A percentile compares a stretch with the other conserved stretches of the same genome.
Evolutionary conservation across 2,113 vertebrate genomes (phyloP).

Genomic region (Callorhinus ursinus): DNA sequence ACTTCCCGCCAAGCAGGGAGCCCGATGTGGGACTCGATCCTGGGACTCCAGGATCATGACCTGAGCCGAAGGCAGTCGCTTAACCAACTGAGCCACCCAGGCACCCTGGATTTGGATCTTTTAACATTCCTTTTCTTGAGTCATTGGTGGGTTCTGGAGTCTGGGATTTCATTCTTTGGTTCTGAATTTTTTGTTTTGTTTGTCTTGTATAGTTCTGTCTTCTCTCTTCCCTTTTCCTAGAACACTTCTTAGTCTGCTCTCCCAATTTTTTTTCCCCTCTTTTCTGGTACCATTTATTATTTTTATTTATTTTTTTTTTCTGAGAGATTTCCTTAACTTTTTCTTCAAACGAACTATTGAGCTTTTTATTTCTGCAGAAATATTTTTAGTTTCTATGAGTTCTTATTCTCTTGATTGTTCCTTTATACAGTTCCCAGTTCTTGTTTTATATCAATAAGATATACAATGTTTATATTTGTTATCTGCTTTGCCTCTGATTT

Average conservation of each 20-base stretch:
- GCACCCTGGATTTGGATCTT: background rate
- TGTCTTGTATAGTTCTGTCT: background rate
- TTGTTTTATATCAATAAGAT: background rate
- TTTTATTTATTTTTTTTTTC: background rate
- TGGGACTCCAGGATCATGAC: too few relatives aligned
- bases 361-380: background rate
- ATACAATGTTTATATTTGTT: background rate
- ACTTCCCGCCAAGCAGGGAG: too few relatives aligned
- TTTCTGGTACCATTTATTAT: background rate
- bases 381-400: background rate
- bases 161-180: background rate
- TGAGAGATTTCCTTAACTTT: background rate
- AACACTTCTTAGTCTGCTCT: background rate
- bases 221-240: background rate
- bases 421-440: background rate
- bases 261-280: background rate
- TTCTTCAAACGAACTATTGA: background rate
- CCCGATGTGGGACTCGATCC: too few relatives aligned
- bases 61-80: too few relatives aligned
- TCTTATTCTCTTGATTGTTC: background rate
- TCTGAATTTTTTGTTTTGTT: background rate
- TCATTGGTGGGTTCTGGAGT: background rate
- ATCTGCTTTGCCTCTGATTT: background rate
- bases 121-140: background rate
- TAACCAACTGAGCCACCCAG: too few relatives aligned